Evolutionary conservation across 2,888 invertebrate species (phyloP).

Genomic region (Parasteatoda lunata): DNA sequence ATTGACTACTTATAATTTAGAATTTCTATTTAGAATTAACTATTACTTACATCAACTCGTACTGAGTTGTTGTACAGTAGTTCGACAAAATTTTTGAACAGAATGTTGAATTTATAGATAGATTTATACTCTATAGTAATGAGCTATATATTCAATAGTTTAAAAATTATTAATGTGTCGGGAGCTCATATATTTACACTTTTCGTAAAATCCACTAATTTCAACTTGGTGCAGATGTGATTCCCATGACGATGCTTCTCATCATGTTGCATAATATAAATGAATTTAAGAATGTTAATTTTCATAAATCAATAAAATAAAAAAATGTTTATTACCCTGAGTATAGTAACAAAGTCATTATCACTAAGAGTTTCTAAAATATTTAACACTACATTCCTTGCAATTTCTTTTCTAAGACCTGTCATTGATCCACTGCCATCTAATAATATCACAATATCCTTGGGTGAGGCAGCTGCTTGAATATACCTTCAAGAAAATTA

Average conservation of each 20-base stretch:
- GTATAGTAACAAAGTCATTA: constrained; percentile 97
- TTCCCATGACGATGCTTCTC: too few species aligned
- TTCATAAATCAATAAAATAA: not conserved
- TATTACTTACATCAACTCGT: too few species aligned
- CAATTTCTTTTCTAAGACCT: constrained; percentile 92
- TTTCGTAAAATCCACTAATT: too few species aligned
- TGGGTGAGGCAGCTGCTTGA: constrained; percentile 97
- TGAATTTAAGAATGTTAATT: not conserved
- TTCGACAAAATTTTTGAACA: too few species aligned
- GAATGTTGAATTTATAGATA: too few species aligned
- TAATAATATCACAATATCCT: constrained; percentile 95
- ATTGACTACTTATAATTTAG: too few species aligned
- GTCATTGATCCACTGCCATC: constrained; percentile 98
- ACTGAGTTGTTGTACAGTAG: too few species aligned
- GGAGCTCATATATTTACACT: too few species aligned
- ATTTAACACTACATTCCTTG: constrained; percentile 88
- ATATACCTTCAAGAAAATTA: constrained; percentile 80
- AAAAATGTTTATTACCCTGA: constrained; percentile 77
- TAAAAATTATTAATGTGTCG: not conserved
- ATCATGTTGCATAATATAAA: not conserved
- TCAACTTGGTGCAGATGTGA: too few species aligned
- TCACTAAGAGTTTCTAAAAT: constrained; percentile 96
- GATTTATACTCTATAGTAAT: too few species aligned
- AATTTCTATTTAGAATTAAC: too few species aligned
- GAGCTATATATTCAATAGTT: too few species aligned